A percentile compares a stretch with the other conserved stretches of the same genome.
These are phyloP conservation scores for Caenorhabditis sp. DNA, from an alignment of 2,888 invertebrate species.

Conservation along the genomic window DNA sequence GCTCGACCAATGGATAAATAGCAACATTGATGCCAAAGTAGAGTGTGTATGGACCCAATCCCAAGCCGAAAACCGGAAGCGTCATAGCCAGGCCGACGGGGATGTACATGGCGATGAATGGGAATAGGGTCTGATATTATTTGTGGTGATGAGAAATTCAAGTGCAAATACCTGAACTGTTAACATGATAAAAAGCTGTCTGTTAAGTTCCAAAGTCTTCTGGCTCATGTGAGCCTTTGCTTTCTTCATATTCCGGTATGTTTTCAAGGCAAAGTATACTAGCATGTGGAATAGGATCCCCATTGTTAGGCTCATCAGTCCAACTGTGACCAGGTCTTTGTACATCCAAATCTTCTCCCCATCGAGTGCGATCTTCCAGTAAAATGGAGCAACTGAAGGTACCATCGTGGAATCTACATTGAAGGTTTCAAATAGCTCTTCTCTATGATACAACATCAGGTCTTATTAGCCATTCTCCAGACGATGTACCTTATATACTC, in stretches of 20 bases:
- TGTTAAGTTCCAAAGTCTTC: conserved; percentile 2
- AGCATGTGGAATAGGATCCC: background rate
- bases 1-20: conserved; percentile 6
- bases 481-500: background rate
- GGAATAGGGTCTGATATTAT: conserved; percentile 14
- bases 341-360: too few relatives aligned
- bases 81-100: background rate
- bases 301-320: background rate
- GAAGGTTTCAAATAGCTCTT: background rate
- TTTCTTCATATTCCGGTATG: background rate
- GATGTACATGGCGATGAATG: conserved; percentile 5
- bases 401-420: too few relatives aligned
- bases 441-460: too few relatives aligned
- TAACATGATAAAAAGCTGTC: background rate
- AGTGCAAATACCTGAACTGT: too few relatives aligned
- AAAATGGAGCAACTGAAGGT: too few relatives aligned
- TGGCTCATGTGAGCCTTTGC: background rate
- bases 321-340: background rate
- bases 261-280: conserved; percentile 4
- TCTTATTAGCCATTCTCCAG: too few relatives aligned
- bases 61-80: background rate
- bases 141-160: too few relatives aligned
- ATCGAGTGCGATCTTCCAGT: too few relatives aligned
- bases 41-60: background rate
- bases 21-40: background rate